A percentile compares a stretch with the other conserved stretches of the same genome.
These are phyloP conservation scores for Neoscelio sp. DNA, from an alignment of 2,888 invertebrate genomes.

Conservation along the genomic window DNA sequence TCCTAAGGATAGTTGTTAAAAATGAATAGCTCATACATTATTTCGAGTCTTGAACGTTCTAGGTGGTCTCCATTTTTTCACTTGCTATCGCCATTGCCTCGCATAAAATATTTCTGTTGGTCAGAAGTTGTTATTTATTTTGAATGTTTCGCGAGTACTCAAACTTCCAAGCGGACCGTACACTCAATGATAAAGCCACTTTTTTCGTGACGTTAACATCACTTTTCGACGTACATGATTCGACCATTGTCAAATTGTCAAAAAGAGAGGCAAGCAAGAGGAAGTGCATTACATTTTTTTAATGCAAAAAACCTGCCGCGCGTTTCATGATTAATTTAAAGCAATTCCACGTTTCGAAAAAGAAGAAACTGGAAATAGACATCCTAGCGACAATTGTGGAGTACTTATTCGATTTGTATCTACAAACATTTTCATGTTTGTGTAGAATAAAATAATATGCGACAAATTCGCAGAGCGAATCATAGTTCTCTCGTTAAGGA, in stretches of 20 bases:
- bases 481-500: constrained; percentile 49
- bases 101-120: constrained; percentile 29
- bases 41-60: no score
- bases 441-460: constrained; percentile 43
- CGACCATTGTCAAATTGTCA: constrained; percentile 28
- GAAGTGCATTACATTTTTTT: no score
- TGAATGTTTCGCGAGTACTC: constrained; percentile 27
- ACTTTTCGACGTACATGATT: neutral
- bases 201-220: constrained; percentile 12
- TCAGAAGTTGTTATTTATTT: constrained; percentile 54
- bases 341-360: no score
- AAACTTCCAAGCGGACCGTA: constrained; percentile 14
- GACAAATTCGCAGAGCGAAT: constrained; percentile 21
- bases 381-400: constrained; percentile 4
- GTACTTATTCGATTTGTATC: constrained; percentile 33
- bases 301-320: no score
- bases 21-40: no score
- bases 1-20: no score
- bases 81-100: constrained; percentile 11
- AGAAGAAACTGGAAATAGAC: no score
- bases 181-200: constrained; percentile 39
- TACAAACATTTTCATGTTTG: constrained; percentile 32
- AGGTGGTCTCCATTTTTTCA: no score
- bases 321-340: no score
- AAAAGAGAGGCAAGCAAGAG: neutral